Evolutionary conservation across 2,797 vertebrate species (phyloP).

Genomic region (Sebastiscus tertius): DNA sequence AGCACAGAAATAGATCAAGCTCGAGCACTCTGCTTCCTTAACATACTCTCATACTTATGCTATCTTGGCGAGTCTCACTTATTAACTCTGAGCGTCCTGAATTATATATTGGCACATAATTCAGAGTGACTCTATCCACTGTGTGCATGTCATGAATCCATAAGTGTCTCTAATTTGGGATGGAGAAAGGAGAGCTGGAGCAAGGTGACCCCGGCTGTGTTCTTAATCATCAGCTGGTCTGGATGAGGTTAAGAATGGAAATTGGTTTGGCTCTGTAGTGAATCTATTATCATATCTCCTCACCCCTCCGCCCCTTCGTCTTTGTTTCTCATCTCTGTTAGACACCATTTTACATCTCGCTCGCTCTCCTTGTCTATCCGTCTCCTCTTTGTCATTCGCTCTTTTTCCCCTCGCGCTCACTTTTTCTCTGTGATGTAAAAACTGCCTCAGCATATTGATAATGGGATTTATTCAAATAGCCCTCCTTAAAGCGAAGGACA

Average conservation of each 20-base stretch:
- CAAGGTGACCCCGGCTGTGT: constrained; percentile 76
- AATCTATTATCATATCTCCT: constrained; percentile 76
- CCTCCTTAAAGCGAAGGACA: constrained; percentile 64
- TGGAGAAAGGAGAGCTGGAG: constrained; percentile 25
- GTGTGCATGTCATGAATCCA: constrained; percentile 72
- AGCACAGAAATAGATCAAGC: background rate
- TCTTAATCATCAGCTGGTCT: constrained; percentile 75
- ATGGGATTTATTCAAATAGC: constrained; percentile 77
- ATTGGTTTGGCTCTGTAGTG: constrained; percentile 74
- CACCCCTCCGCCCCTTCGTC: constrained; percentile 34
- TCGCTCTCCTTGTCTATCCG: constrained; percentile 28
- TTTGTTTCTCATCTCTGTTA: constrained; percentile 69
- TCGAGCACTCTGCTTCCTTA: background rate
- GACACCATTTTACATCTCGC: constrained; percentile 59
- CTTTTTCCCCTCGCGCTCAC: constrained; percentile 9
- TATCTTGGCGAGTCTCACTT: constrained; percentile 26
- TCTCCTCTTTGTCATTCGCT: constrained; percentile 69
- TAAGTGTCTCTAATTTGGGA: constrained; percentile 72
- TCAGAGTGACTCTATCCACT: constrained; percentile 34
- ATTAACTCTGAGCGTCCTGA: constrained; percentile 46
- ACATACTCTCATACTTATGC: constrained; percentile 19
- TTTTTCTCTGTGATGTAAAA: constrained; percentile 64
- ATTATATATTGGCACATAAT: constrained; percentile 44
- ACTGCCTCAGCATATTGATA: constrained; percentile 77
- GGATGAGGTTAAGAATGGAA: constrained; percentile 76